Evolutionary conservation across 2,888 invertebrate genomes (phyloP).

Genomic region (Brachyptera putata): DNA sequence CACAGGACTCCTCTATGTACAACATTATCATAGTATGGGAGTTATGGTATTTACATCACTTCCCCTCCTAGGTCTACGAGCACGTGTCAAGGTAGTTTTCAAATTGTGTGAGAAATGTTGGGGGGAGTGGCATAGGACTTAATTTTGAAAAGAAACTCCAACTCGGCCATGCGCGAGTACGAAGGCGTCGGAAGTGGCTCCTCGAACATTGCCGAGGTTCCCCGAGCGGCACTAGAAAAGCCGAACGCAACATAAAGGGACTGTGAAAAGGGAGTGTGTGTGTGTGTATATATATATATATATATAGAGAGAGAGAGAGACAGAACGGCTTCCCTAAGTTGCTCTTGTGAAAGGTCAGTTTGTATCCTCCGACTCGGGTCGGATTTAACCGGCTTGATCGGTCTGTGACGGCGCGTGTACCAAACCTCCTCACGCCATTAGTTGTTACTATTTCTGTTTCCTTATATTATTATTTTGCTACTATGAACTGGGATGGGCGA

Average conservation of each 20-base stretch:
- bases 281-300: too few species aligned
- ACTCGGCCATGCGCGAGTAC: constrained; percentile 25
- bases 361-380: background rate
- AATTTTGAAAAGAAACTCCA: constrained; percentile 5
- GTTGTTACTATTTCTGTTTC: too few species aligned
- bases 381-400: background rate
- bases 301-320: too few species aligned
- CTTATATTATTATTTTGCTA: too few species aligned
- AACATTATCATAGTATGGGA: constrained; percentile 3
- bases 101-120: background rate
- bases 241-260: constrained; percentile 5
- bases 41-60: constrained; percentile 31
- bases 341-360: constrained; percentile 28
- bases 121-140: constrained; percentile 18
- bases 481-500: too few species aligned
- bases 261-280: background rate
- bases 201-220: constrained; percentile 11
- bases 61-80: constrained; percentile 24
- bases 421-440: background rate
- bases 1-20: constrained; percentile 7
- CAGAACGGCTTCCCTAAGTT: constrained; percentile 4
- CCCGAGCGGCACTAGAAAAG: constrained; percentile 9
- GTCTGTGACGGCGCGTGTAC: background rate
- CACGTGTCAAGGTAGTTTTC: constrained; percentile 31
- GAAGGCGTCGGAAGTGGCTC: background rate